These are phyloP conservation scores for Drosophila testacea DNA, from an alignment of 2,888 invertebrate species.

Conservation along the genomic window DNA sequence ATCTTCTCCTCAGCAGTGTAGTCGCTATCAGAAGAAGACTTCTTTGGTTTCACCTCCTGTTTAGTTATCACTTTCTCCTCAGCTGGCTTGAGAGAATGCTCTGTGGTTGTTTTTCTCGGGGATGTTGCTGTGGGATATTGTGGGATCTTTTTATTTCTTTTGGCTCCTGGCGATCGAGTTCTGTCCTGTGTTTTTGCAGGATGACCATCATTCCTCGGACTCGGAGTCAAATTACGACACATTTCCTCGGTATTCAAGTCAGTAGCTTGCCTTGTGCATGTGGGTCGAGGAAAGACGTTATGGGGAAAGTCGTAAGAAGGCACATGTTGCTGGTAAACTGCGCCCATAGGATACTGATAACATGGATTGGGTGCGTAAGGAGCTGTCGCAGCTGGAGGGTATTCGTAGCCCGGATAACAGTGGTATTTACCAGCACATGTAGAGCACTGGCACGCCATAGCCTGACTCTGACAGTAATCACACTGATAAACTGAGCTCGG, in stretches of 20 bases:
- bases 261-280: constrained; percentile 3
- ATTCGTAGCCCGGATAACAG: neutral
- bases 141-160: neutral
- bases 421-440: neutral
- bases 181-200: neutral
- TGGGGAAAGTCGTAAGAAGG: neutral
- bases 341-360: constrained; percentile 3
- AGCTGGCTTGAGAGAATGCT: too few species aligned
- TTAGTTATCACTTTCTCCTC: neutral
- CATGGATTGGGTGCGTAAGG: constrained; percentile 2
- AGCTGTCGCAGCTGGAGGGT: neutral
- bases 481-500: constrained; percentile 21
- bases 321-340: neutral
- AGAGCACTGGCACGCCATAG: neutral
- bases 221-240: constrained; percentile 3
- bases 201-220: neutral
- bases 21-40: neutral
- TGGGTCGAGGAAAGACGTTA: neutral
- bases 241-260: constrained; percentile 44
- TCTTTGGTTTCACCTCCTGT: neutral
- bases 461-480: constrained; percentile 11
- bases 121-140: neutral
- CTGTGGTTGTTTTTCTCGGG: neutral
- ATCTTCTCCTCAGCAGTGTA: neutral
- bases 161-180: neutral